Base-by-base conservation (phyloP, 2,113 vertebrate genomes). In the Strix uralensis region DNA sequence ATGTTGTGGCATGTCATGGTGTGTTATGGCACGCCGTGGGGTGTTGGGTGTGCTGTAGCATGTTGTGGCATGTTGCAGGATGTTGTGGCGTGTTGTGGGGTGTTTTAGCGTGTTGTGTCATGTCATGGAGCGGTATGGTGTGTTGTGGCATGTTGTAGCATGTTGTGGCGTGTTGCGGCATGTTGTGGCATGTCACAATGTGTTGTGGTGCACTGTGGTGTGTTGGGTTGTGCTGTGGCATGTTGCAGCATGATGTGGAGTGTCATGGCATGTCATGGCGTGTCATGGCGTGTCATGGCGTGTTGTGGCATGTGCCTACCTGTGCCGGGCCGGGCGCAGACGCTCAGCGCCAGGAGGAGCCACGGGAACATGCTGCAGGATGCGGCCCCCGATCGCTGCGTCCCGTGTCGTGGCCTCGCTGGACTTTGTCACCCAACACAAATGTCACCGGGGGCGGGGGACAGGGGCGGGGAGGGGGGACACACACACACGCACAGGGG, bases 11-110 rank as follows among this genome's bases (percentile, higher is more conserved):
- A 13, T 30, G 54, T 29, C 9, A 8, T 21, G 57, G 58, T 10
- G 34, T n/a, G 58, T 15, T 23, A 42, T 42, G 13, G 40, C 42
- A 44, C 10, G 42, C 42, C 15, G 14, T 32, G 7, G 15, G 5
- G 5, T 44, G 40, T 26, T 11, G 10, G n/a, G n/a, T 1, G 10
- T 32, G 40, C 13, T 14, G 25, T 27, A 1, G 34, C 2, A 0
- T n/a, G 66, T 36, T 2, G 9, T 7, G 12, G 23, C 2, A 4
- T 72, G n/a, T 57, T 3, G 2, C 19, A 21, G 38, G 3, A 3
- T 15, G 32, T 21, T 7, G 18, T 17, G 2, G 42, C 1, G 2
- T 44, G 23, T 26, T 3, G 15, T 5, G 5, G 51, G 0, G 3
- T 30, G n/a, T 71, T 8, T 18, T 32, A 3, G 67, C 9, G 0